phyloP scores from a whole-genome alignment of 2,113 vertebrate species.

The Pituophis catenifer region DNA sequence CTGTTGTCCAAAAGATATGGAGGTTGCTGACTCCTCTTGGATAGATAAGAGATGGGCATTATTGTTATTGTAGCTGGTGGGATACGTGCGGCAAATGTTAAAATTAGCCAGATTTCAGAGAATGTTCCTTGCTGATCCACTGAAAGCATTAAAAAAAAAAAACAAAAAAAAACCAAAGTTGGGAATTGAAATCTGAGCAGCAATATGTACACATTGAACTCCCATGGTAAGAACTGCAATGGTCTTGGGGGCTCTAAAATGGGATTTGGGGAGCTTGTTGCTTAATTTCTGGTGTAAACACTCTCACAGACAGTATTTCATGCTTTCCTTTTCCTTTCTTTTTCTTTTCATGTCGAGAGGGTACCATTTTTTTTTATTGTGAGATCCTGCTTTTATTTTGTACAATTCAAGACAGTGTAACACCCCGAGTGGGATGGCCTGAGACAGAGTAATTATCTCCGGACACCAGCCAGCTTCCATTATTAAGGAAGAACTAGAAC shows the following conservation, averaged over 20 bases:
- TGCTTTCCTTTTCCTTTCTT: neutral
- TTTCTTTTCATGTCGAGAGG: neutral
- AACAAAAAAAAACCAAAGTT: neutral
- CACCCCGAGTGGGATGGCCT: neutral
- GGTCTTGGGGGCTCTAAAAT: neutral
- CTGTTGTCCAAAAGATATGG: neutral
- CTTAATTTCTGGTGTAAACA: neutral
- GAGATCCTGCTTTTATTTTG: neutral
- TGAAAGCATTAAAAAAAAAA: neutral
- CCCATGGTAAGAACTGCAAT: neutral
- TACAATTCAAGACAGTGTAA: neutral
- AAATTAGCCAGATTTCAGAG: neutral
- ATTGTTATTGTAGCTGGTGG: neutral
- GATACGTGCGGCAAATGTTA: neutral
- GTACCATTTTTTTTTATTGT: neutral
- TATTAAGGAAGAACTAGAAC: neutral
- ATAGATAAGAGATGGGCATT: neutral
- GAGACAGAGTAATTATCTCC: neutral
- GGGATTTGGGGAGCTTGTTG: neutral
- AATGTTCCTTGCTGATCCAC: neutral
- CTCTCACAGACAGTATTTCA: neutral
- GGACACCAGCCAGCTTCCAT: neutral
- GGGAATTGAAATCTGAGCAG: neutral
- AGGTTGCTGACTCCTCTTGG: neutral
- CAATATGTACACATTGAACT: neutral